Evolutionary conservation across 2,113 vertebrate species (phyloP), one percentile per base, ranked within the genome.

Genomic region (Lamprotornis superbus): DNA sequence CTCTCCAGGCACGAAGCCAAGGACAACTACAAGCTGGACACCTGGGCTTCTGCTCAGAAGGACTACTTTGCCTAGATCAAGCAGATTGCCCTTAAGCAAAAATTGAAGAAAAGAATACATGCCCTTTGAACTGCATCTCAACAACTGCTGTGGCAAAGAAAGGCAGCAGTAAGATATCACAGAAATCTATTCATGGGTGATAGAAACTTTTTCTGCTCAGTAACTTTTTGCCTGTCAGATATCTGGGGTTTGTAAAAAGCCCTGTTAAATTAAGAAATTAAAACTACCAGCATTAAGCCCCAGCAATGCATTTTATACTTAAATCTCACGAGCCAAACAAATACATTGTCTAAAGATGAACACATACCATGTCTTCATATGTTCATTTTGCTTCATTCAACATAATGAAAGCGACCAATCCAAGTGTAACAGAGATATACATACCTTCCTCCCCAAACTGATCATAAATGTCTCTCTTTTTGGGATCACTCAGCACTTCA

Each of bases 361-460:
- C 16, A 55, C 13, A 47, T 10, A 39, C 1, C 2, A 13, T 11
- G 21, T n/a, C 63, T 21, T 60, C 52, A 9, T 12, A 39, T 40
- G 33, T 78, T 93, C 74, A 52, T 85, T 81, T 90, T 92, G 47
- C 30, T 93, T 84, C 42, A 77, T 64, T 64, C 44, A 67, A 75
- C 30, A 84, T 49, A 37, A 94, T 8, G 16, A 46, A 82, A 90
- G 39, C 5, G 25, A 91, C 73, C 12, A 15, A 56, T 56, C 31
- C 49, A 65, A 78, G 28, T 39, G 42, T 17, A 81, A 89, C 35
- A 95, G 53, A 91, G 12, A 60, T 31, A 89, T 85, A 96, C 98
- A 92, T 98, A 99, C 99, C 99, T 99, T 99, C 99, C 76, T 99
- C 99, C 57, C 99, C 99, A 93, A 99, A 99, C 87, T 99, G 99